These are phyloP conservation scores for Ctenosaura bakeri DNA, from an alignment of 2,797 vertebrate genomes.

Conservation along the genomic window DNA sequence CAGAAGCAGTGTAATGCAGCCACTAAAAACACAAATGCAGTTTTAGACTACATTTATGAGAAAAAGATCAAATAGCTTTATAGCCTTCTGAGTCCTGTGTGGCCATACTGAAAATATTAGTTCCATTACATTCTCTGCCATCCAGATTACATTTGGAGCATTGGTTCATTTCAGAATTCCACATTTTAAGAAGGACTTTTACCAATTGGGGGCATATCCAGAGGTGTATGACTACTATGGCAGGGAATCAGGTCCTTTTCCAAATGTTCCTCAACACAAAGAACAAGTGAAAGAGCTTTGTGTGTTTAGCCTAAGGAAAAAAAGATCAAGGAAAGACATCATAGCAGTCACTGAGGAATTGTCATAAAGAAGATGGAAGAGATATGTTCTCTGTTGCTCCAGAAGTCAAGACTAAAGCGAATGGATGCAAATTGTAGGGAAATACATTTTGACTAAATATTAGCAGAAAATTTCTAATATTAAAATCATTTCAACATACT, in stretches of 20 bases:
- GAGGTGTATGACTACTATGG: too few species aligned
- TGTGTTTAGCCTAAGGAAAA: too few species aligned
- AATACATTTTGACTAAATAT: background rate
- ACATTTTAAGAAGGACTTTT: background rate
- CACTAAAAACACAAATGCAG: background rate
- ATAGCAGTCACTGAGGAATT: too few species aligned
- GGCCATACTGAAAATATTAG: background rate
- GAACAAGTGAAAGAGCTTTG: too few species aligned
- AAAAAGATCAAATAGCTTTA: background rate
- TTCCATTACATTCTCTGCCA: background rate
- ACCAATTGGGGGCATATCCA: too few species aligned
- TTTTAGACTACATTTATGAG: background rate
- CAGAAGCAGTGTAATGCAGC: background rate
- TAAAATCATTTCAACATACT: background rate
- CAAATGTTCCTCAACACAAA: background rate
- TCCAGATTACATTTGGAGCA: background rate
- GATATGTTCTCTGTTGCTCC: too few species aligned
- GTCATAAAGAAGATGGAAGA: too few species aligned
- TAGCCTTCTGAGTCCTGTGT: too few species aligned
- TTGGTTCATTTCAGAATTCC: too few species aligned
- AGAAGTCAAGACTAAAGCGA: background rate
- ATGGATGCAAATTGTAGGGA: background rate
- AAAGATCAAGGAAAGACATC: too few species aligned
- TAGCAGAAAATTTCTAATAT: too few species aligned
- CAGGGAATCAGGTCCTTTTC: too few species aligned